Percentiles rank a stretch among this genome's conserved stretches.
Conservation (phyloP, 2,888 invertebrate species). For the Morpho helenor region DNA sequence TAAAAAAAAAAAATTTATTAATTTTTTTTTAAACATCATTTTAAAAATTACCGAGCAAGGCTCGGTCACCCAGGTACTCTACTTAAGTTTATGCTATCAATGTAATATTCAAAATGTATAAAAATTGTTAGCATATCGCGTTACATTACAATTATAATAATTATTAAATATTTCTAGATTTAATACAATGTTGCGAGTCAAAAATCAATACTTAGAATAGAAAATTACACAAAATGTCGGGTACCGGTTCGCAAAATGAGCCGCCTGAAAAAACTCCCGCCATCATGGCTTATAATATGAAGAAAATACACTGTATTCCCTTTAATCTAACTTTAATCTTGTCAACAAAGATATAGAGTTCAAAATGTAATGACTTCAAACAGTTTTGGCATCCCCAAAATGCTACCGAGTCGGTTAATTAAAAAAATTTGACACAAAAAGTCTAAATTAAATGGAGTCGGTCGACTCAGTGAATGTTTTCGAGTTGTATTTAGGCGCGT, state of each 20-base stretch:
- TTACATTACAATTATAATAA: no score
- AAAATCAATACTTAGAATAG: slow-evolving; percentile 35
- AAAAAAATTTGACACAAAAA: slow-evolving; percentile 40
- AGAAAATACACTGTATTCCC: slow-evolving; percentile 11
- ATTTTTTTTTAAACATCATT: no score
- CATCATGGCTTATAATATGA: slow-evolving; percentile 31
- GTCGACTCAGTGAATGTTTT: slow-evolving; percentile 30
- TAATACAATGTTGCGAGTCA: slow-evolving; percentile 14
- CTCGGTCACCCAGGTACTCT: no score
- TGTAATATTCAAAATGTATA: no score
- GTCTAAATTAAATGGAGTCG: slow-evolving; percentile 26
- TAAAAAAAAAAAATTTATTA: no score
- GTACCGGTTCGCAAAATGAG: slow-evolving; percentile 40
- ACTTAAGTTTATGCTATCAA: no score
- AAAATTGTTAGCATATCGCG: no score
- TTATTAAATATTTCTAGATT: no score
- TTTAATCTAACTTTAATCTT: slow-evolving; percentile 2
- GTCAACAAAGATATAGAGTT: neutral
- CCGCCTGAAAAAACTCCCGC: slow-evolving; percentile 30
- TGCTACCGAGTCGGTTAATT: slow-evolving; percentile 36
- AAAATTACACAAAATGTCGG: slow-evolving; percentile 33
- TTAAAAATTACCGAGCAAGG: no score
- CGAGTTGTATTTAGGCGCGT: slow-evolving; percentile 46
- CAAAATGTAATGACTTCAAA: slow-evolving; percentile 2
- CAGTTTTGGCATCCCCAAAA: slow-evolving; percentile 31